Percentiles rank a stretch among this genome's conserved stretches.
These are phyloP conservation scores for Automeris io DNA, from an alignment of 2,888 invertebrate genomes.

Conservation along the genomic window DNA sequence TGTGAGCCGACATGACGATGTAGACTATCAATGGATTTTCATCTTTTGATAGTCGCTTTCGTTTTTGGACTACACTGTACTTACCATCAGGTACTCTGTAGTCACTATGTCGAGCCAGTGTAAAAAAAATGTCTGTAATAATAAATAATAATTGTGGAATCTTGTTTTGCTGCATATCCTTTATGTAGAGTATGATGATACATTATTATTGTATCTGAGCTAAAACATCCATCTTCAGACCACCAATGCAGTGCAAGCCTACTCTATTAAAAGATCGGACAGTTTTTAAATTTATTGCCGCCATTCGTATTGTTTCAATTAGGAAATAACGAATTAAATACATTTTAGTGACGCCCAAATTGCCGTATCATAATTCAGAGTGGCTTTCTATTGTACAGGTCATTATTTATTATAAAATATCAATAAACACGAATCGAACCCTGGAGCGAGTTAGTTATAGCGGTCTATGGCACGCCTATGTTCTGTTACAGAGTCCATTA, in stretches of 20 bases:
- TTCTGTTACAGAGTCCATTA: conserved; percentile 47
- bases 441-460: conserved; percentile 42
- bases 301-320: conserved; percentile 70
- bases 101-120: no score
- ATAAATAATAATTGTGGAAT: no score
- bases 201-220: conserved; percentile 27
- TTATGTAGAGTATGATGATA: conserved; percentile 12
- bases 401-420: conserved; percentile 60
- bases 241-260: conserved; percentile 51
- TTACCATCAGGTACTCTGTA: no score
- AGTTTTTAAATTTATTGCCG: conserved; percentile 51
- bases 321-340: conserved; percentile 62
- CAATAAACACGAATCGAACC: conserved; percentile 47
- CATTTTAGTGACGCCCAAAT: conserved; percentile 65
- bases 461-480: conserved; percentile 47
- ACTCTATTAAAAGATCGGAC: conserved; percentile 50
- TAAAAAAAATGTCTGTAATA: background rate
- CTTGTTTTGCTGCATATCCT: no score
- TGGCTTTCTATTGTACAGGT: conserved; percentile 53
- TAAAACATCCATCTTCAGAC: conserved; percentile 50
- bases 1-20: no score
- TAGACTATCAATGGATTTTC: no score
- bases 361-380: conserved; percentile 58
- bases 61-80: no score
- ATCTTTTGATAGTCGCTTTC: no score